phyloP scores from a whole-genome alignment of 2,888 invertebrate genomes.

The Blastobasis lacticolella region DNA sequence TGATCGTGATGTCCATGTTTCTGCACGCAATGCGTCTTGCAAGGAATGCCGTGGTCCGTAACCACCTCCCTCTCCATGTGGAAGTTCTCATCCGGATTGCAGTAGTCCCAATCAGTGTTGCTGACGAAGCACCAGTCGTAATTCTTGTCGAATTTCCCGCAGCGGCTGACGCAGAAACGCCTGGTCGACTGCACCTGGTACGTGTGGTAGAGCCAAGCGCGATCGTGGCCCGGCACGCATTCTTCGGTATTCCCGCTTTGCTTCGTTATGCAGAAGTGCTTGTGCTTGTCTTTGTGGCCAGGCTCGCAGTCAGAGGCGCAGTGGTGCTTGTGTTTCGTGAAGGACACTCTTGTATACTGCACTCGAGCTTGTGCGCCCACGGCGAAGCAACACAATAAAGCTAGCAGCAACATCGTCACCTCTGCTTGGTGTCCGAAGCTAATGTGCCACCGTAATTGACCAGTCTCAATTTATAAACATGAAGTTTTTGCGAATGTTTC shows the following conservation, averaged over 20 bases:
- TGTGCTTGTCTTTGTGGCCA: too few relatives aligned
- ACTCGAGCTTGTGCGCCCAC: neutral
- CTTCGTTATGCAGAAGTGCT: neutral
- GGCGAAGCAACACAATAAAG: neutral
- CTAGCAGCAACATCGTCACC: too few relatives aligned
- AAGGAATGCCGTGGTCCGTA: neutral
- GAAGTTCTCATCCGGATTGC: neutral
- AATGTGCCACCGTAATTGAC: too few relatives aligned
- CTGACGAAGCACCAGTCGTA: neutral
- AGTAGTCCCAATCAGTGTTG: neutral
- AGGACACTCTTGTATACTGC: neutral
- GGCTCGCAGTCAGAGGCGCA: neutral
- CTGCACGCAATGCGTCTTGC: too few relatives aligned
- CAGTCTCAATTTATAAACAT: too few relatives aligned
- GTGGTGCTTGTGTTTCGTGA: neutral
- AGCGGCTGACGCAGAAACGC: neutral
- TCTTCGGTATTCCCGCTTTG: neutral
- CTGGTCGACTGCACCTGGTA: neutral
- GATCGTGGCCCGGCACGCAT: neutral
- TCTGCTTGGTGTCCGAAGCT: too few relatives aligned
- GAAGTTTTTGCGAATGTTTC: too few relatives aligned
- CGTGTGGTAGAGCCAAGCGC: neutral
- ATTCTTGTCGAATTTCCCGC: neutral
- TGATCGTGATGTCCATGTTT: too few relatives aligned
- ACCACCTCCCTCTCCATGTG: neutral